Evolutionary conservation across 2,113 vertebrate species (phyloP).

Genomic region (Sapajus apella): DNA sequence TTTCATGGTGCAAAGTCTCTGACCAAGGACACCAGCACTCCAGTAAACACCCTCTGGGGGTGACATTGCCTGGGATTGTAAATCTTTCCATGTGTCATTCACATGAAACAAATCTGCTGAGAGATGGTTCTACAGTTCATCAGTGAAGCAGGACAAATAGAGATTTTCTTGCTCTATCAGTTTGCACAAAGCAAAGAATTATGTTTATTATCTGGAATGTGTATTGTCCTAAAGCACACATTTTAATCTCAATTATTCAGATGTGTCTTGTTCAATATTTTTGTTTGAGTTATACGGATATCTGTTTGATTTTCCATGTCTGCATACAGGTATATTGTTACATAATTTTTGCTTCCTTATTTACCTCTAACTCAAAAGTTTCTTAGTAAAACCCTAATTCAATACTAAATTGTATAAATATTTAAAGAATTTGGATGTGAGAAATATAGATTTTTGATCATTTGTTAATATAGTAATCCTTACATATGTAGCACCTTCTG

Average conservation of each 20-base stretch:
- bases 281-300: not conserved
- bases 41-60: not conserved
- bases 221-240: not conserved
- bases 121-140: not conserved
- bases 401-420: not conserved
- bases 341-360: not conserved
- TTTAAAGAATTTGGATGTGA: not conserved
- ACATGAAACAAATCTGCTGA: not conserved
- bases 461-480: not conserved
- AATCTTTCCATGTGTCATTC: not conserved
- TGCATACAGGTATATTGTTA: not conserved
- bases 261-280: not conserved
- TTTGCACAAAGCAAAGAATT: not conserved
- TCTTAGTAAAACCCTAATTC: not conserved
- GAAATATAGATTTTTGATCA: not conserved
- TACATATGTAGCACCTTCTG: not conserved
- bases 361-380: not conserved
- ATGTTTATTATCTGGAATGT: not conserved
- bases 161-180: not conserved
- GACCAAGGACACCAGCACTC: not conserved
- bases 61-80: not conserved
- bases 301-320: not conserved
- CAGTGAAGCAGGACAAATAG: not conserved
- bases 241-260: not conserved
- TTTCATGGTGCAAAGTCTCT: conserved; percentile 32